A percentile compares a stretch with the other conserved stretches of the same genome.
Evolutionary conservation across 2,113 vertebrate species (phyloP).

Genomic region (Chaenocephalus aceratus): DNA sequence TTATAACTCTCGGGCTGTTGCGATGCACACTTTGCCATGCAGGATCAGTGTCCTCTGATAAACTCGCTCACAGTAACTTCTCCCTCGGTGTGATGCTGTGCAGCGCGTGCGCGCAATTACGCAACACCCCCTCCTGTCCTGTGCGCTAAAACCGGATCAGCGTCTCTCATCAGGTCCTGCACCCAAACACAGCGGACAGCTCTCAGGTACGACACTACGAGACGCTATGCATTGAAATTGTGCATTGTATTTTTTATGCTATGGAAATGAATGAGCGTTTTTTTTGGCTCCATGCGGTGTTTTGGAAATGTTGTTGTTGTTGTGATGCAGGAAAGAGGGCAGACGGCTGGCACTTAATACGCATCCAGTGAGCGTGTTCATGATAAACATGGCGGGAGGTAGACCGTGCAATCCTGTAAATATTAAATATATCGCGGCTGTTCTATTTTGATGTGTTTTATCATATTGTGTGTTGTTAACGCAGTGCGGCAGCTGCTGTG

Average conservation of each 20-base stretch:
- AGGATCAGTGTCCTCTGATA: slow-evolving; percentile 1
- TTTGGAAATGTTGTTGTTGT: slow-evolving; percentile 11
- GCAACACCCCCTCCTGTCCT: slow-evolving; percentile 67
- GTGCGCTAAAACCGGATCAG: slow-evolving; percentile 69
- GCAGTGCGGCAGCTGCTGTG: slow-evolving; percentile 68
- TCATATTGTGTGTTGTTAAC: background rate
- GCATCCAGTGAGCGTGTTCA: slow-evolving; percentile 53
- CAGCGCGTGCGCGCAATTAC: slow-evolving; percentile 70
- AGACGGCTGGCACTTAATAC: slow-evolving; percentile 34
- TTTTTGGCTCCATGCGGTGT: background rate
- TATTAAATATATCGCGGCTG: slow-evolving; percentile 18
- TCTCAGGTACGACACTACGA: slow-evolving; percentile 70
- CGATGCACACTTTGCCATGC: no score
- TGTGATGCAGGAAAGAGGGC: slow-evolving; percentile 57
- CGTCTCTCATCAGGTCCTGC: slow-evolving; percentile 61
- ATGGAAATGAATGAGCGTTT: background rate
- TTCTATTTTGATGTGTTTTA: background rate
- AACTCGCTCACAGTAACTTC: slow-evolving; percentile 23
- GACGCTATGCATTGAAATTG: background rate
- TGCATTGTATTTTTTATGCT: background rate
- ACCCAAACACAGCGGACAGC: slow-evolving; percentile 56
- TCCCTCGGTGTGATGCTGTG: slow-evolving; percentile 40
- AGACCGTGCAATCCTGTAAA: slow-evolving; percentile 56
- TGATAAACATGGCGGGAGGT: slow-evolving; percentile 77
- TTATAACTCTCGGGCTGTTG: no score